Base-by-base conservation (phyloP, 2,113 vertebrate species). In the Rhea pennata region DNA sequence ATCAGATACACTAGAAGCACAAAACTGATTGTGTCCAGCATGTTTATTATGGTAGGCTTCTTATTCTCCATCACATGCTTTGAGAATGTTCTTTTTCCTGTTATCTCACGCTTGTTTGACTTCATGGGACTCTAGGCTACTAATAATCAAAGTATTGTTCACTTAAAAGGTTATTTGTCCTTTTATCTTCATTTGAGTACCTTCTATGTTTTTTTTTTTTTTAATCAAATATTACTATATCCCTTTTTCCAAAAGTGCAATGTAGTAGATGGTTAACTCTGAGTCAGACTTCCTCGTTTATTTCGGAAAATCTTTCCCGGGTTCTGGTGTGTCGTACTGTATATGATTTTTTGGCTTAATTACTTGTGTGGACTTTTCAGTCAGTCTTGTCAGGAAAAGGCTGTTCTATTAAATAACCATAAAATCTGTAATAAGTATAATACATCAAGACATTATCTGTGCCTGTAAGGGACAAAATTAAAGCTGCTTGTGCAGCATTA, bases 221-320 rank as follows among this genome's bases (percentile, higher is more conserved):
- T 5, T 67, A 82, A 70, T 44, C 8, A 74, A 23, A 12, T 83
- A 17, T 53, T 53, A 26, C 6, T 27, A 12, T 54, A 21, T 12
- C 7, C 0, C 0, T 29, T 29, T 33, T 9, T 5, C n/a, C 12
- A 48, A 12, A 39, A 36, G 12, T 84, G 19, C 69, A 54, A 0
- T 67, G n/a, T 31, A 54, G 20, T 26, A 36, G 29, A 22, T 86
- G 59, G 26, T 31, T 81, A 53, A 84, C 59, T 15, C 5, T 48
- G 29, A 8, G 9, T 53, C n/a, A 11, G 9, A 56, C 27, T 44
- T 83, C 15, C 46, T 78, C 10, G 1, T 65, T 75, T 79, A 54
- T 67, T 88, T 73, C 48, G 56, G 44, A 67, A 82, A 17, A 27
- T 36, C 24, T 81, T 91, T 48, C 51, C 39, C 51, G 13, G 33